A percentile compares a stretch with the other conserved stretches of the same genome.
phyloP scores from a whole-genome alignment of 2,888 invertebrate species.

The Copidosoma aretas region DNA sequence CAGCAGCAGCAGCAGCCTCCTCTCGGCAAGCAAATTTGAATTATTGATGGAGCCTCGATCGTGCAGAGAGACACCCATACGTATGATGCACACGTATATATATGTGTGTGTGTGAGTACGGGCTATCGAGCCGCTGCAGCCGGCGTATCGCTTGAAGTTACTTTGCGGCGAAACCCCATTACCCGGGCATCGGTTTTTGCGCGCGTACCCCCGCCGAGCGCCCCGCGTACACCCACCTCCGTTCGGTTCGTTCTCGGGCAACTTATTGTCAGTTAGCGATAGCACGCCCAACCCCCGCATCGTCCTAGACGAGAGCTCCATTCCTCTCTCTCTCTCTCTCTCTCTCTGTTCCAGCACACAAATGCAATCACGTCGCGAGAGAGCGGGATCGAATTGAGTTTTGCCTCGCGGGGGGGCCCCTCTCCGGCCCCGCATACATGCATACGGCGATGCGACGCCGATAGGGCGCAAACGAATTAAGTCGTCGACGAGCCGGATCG shows the following conservation, averaged over 20 bases:
- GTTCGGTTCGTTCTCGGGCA: conserved; percentile 34
- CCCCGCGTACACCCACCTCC: not conserved
- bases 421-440: conserved; percentile 11
- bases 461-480: conserved; percentile 48
- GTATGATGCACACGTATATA: no score
- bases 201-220: conserved; percentile 31
- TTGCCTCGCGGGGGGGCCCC: conserved; percentile 42
- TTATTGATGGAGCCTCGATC: conserved; percentile 34
- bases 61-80: no score
- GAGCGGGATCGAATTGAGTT: conserved; percentile 46
- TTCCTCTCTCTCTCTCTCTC: conserved; percentile 9
- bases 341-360: conserved; percentile 24
- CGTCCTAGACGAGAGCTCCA: conserved; percentile 27
- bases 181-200: conserved; percentile 41
- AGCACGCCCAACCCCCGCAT: not conserved
- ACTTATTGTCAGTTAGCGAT: conserved; percentile 41
- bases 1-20: no score
- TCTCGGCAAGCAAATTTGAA: conserved; percentile 31
- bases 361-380: conserved; percentile 44
- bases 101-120: not conserved
- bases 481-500: conserved; percentile 43
- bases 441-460: conserved; percentile 41
- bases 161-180: conserved; percentile 43
- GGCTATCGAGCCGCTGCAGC: conserved; percentile 26
- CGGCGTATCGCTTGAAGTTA: conserved; percentile 40